A percentile compares a stretch with the other conserved stretches of the same genome.
These are phyloP conservation scores for Mionectes olivaceus DNA, from an alignment of 2,797 vertebrate species.

Conservation along the genomic window DNA sequence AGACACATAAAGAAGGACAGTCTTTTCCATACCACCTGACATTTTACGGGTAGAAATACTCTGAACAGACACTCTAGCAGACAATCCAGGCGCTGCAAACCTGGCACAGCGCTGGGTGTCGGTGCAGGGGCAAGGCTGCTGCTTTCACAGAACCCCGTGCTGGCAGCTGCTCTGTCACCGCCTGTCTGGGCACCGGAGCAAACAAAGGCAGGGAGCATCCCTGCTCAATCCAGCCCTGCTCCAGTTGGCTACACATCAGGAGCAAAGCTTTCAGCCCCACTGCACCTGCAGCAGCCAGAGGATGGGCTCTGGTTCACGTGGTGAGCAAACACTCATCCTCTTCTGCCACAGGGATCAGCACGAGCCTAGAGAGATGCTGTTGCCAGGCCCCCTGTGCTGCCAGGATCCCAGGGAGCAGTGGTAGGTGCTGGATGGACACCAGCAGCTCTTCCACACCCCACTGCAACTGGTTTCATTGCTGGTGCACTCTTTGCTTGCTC, in stretches of 20 bases:
- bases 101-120: rapidly evolving
- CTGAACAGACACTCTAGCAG: neutral
- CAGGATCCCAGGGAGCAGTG: neutral
- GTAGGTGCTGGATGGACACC: rapidly evolving
- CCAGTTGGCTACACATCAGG: neutral
- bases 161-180: neutral
- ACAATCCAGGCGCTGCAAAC: neutral
- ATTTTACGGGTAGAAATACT: neutral
- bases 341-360: neutral
- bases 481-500: neutral
- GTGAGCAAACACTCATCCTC: neutral
- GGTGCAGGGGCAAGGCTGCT: rapidly evolving
- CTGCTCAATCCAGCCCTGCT: neutral
- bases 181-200: neutral
- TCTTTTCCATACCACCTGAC: neutral
- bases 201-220: neutral
- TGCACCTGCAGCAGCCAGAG: neutral
- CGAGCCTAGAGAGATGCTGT: neutral
- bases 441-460: neutral
- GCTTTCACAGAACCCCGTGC: neutral
- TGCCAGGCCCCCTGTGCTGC: neutral
- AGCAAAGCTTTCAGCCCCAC: neutral
- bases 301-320: rapidly evolving
- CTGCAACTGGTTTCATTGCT: neutral
- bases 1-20: neutral